Conservation (phyloP, 35 echinoderm and acorn worm species). For the Stichopus chloronotus region DNA sequence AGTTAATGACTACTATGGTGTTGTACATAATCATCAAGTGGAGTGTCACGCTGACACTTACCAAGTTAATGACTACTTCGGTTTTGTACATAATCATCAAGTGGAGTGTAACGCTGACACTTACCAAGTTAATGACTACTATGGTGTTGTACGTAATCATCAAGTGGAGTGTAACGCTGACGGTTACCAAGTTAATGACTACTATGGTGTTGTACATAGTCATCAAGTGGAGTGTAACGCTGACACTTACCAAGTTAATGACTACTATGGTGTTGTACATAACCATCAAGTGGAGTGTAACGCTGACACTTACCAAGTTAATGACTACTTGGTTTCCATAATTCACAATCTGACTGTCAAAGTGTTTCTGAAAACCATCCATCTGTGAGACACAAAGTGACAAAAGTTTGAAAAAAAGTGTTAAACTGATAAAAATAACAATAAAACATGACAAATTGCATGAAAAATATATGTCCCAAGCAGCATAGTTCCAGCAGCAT, state of each 20-base stretch:
- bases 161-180: too few species aligned
- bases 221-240: too few species aligned
- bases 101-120: not conserved
- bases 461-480: too few species aligned
- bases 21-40: too few species aligned
- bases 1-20: constrained; percentile 86
- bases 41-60: constrained; percentile 18
- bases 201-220: constrained; percentile 24
- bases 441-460: too few species aligned
- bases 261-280: constrained; percentile 35
- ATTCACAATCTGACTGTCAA: constrained; percentile 93
- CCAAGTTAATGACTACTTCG: constrained; percentile 92
- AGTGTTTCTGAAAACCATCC: constrained; percentile 91
- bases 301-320: constrained; percentile 73
- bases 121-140: constrained; percentile 88
- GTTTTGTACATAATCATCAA: not conserved
- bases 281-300: too few species aligned
- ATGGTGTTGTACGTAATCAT: too few species aligned
- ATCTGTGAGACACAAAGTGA: constrained; percentile 57
- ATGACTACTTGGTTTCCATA: constrained; percentile 94
- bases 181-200: constrained; percentile 85
- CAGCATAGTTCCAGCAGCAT: too few species aligned
- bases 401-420: not conserved
- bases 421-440: not conserved
- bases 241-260: constrained; percentile 82